phyloP scores from a whole-genome alignment of 2,797 vertebrate species.

The Pseudocheirus occidentalis region DNA sequence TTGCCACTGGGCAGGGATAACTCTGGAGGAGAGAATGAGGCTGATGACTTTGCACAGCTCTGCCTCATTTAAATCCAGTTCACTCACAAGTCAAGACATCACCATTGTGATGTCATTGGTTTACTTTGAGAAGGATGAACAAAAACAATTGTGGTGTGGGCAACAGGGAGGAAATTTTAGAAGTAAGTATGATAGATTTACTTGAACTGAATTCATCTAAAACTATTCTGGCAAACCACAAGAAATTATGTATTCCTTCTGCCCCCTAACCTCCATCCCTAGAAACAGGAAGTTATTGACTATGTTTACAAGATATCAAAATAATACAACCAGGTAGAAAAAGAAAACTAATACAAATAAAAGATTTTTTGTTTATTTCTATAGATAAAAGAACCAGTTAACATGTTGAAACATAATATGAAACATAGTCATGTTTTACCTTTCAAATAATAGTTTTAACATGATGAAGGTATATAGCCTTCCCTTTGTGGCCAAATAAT shows the following conservation, averaged over 20 bases:
- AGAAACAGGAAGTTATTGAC: background rate
- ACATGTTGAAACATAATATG: background rate
- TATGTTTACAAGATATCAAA: background rate
- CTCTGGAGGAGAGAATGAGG: background rate
- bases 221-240: background rate
- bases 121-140: background rate
- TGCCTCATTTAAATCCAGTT: background rate
- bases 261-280: background rate
- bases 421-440: background rate
- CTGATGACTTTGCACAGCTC: background rate
- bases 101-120: background rate
- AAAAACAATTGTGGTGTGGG: background rate
- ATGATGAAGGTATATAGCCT: background rate
- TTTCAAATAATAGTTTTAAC: background rate
- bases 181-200: background rate
- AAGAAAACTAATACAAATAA: background rate
- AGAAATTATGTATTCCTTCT: background rate
- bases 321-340: background rate
- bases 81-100: background rate
- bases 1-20: background rate
- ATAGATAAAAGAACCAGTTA: background rate
- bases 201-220: background rate
- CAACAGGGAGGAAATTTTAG: background rate
- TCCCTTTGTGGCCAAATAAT: background rate
- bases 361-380: background rate